Percentiles rank a stretch among this genome's conserved stretches.
Conservation (phyloP, 2,797 vertebrate genomes). For the Myiotriccus ornatus region DNA sequence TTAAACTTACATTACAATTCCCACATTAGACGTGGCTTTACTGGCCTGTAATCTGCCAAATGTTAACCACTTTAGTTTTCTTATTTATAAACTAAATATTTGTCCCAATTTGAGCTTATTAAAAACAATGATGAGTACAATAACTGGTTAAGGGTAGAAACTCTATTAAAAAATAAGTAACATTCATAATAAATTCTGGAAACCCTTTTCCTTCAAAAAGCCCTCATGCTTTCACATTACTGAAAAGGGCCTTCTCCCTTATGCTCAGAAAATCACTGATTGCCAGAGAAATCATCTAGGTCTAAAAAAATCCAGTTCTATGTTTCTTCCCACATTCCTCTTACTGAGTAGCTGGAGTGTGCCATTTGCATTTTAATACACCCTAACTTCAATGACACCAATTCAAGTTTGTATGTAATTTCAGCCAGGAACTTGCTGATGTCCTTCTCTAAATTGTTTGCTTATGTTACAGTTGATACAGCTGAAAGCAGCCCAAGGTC, state of each 20-base stretch:
- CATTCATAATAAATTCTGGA: background rate
- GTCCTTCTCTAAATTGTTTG: background rate
- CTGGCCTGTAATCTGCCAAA: background rate
- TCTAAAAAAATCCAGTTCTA: background rate
- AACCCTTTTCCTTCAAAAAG: background rate
- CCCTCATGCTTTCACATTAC: rapidly evolving
- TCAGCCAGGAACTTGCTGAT: slow-evolving; percentile 13
- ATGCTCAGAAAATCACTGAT: background rate
- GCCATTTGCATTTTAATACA: background rate
- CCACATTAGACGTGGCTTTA: background rate
- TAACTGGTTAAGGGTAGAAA: background rate
- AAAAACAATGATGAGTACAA: background rate
- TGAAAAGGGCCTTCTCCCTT: background rate
- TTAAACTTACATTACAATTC: background rate
- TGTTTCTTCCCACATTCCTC: background rate
- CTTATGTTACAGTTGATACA: background rate
- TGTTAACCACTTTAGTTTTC: background rate
- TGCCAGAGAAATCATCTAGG: background rate
- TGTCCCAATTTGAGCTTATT: background rate
- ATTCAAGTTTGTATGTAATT: background rate
- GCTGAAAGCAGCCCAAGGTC: background rate
- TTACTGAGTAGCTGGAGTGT: background rate
- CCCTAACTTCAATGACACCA: background rate
- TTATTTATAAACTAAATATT: background rate
- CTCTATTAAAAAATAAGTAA: background rate